Evolutionary conservation across 2,888 invertebrate genomes (phyloP).

Genomic region (Criorhina ranunculi): DNA sequence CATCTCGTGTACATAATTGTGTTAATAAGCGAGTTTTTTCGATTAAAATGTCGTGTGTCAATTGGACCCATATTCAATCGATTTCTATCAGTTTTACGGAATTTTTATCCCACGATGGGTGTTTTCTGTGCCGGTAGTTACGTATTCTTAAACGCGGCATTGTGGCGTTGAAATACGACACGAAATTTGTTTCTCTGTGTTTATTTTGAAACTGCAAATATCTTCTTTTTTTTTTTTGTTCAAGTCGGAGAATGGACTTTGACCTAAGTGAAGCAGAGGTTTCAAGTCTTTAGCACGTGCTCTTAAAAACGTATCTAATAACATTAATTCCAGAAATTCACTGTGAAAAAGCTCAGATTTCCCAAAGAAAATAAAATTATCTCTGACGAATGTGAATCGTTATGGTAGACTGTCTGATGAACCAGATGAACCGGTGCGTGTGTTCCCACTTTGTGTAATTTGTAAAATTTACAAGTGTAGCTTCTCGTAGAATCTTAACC

Average conservation of each 20-base stretch:
- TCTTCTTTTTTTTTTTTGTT: too few species aligned
- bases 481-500: too few species aligned
- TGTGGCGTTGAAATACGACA: constrained; percentile 1
- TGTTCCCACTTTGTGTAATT: too few species aligned
- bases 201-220: neutral
- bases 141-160: neutral
- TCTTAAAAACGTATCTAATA: neutral
- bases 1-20: neutral
- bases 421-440: neutral
- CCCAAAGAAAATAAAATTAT: neutral
- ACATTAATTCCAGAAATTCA: neutral
- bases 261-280: neutral
- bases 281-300: neutral
- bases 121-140: neutral
- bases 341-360: neutral
- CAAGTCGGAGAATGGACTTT: neutral
- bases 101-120: neutral
- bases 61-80: constrained; percentile 10
- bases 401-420: neutral
- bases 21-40: constrained; percentile 14
- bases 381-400: neutral
- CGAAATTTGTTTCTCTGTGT: neutral
- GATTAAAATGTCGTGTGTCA: constrained; percentile 16
- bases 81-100: constrained; percentile 3
- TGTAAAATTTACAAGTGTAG: too few species aligned